A percentile compares a stretch with the other conserved stretches of the same genome.
phyloP scores from a whole-genome alignment of 2,888 invertebrate species.

The Thysanoteuthis rhombus region DNA sequence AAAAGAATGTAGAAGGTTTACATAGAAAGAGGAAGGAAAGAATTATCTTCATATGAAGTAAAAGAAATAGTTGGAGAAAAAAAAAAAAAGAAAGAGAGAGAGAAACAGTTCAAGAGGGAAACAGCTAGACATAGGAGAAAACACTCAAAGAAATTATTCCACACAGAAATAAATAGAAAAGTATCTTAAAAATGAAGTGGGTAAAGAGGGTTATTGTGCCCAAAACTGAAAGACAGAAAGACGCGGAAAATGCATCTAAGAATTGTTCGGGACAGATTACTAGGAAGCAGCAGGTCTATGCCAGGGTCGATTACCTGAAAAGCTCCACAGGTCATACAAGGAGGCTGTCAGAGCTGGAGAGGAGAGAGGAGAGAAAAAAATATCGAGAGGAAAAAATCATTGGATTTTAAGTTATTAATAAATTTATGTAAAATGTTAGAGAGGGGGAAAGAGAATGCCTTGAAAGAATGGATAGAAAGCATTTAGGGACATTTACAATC shows the following conservation, averaged over 20 bases:
- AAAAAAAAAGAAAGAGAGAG: not conserved
- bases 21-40: not conserved
- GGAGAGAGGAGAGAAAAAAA: not conserved
- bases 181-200: not conserved
- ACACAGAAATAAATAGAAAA: not conserved
- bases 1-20: not conserved
- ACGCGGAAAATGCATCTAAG: not conserved
- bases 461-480: not conserved
- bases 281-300: not conserved
- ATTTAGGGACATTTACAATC: not conserved
- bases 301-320: not conserved
- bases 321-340: slow-evolving; percentile 24
- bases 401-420: not conserved
- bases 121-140: not conserved
- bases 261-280: not conserved
- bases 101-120: not conserved
- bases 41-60: not conserved
- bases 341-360: slow-evolving; percentile 29
- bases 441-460: not conserved
- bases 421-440: not conserved
- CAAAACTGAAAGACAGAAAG: not conserved
- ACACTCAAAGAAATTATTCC: not conserved
- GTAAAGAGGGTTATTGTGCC: too few species aligned
- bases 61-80: not conserved
- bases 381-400: not conserved